Conservation (phyloP, 2,888 invertebrate genomes). For the Allacma fusca region DNA sequence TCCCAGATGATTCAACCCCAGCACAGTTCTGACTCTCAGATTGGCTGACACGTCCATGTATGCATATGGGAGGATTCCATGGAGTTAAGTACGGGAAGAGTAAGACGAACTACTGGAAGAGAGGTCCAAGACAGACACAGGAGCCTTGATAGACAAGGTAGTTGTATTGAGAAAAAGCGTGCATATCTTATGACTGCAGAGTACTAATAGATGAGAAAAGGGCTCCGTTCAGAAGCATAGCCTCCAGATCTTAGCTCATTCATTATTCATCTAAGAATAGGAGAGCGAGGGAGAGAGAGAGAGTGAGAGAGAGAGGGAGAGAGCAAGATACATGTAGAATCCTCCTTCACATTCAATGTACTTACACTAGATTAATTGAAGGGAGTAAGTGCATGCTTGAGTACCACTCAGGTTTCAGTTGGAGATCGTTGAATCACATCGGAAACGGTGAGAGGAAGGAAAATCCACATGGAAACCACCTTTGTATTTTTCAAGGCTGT, state of each 20-base stretch:
- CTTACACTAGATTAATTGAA: slow-evolving; percentile 25
- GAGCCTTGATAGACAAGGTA: slow-evolving; percentile 9
- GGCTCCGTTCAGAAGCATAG: not conserved
- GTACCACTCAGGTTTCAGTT: not conserved
- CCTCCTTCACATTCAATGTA: slow-evolving; percentile 1
- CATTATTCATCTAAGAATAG: slow-evolving; percentile 20
- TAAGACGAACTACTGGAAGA: slow-evolving; percentile 1
- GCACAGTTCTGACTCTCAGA: too few relatives aligned
- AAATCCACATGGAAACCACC: too few relatives aligned
- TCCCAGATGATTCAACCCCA: too few relatives aligned
- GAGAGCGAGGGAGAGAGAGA: not conserved
- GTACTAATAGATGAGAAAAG: slow-evolving; percentile 20
- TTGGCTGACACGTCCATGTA: too few relatives aligned
- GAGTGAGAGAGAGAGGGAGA: too few relatives aligned
- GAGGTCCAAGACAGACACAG: not conserved
- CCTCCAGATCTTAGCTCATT: slow-evolving; percentile 23
- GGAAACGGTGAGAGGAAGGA: too few relatives aligned
- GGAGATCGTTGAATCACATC: not conserved
- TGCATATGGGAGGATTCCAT: too few relatives aligned
- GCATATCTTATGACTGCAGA: not conserved
- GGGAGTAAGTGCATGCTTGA: not conserved
- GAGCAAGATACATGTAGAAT: too few relatives aligned
- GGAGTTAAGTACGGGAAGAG: not conserved
- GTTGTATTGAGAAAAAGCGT: not conserved
- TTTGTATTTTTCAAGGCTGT: too few relatives aligned